Base-by-base conservation (phyloP, 2,113 vertebrate species). In the Myotis lucifugus region DNA sequence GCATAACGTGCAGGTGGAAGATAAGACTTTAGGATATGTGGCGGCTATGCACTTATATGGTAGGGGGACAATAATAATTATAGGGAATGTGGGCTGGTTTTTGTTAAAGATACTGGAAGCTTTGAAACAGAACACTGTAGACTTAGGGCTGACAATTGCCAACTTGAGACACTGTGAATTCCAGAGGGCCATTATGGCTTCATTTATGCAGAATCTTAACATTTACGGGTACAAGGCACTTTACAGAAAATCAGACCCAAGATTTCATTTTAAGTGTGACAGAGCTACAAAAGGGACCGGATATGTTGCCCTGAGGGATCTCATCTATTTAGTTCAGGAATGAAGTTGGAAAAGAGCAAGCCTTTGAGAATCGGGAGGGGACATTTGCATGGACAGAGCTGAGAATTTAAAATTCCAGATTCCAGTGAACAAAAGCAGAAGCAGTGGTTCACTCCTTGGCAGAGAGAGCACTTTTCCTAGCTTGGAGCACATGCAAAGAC, bases 81-180 rank as follows among this genome's bases (percentile, higher is more conserved):
- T n/a, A 56, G 19, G 27, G 34, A 61, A 15, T 78, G 5, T 66
- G 61, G 0, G 2, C 8, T 79, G 42, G 4, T 25, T 69, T 87
- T 86, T 91, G 34, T 50, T 88, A 78, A 67, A 59, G 15, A 48
- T 54, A 56, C 50, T 91, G 29, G 11, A 78, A 81, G 10, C 18
- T 70, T 67, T 92, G 17, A 87, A 95, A 72, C 13, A 82, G 42
- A 96, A 93, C 83, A 85, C 50, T 54, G 69, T 34, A 86, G 66
- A 50, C 32, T 78, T 78, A 69, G 10, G 78, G 14, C 46, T 87
- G 34, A 48, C 50, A 92, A 1, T 66, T 77, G 19, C 23, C 81
- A 93, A 59, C 17, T 37, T 59, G 73, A 79, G 21, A 32, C 18
- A 94, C 61, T 25, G 6, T 73, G 40, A 85, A 74, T 76, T 6